phyloP scores from a whole-genome alignment of 1,140 invertebrate species.

The Hyphantria cunea region DNA sequence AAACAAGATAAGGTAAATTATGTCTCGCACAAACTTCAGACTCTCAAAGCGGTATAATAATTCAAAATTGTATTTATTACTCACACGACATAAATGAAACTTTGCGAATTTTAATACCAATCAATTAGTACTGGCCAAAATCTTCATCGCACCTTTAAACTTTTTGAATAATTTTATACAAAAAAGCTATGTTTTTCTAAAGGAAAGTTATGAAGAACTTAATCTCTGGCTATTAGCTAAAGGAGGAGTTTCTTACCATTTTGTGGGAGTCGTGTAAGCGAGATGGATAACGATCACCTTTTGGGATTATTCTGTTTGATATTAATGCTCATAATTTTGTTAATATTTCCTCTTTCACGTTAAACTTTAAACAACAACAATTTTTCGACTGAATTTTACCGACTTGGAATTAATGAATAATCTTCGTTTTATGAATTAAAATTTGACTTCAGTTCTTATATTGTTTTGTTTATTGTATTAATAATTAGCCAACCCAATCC shows the following conservation, averaged over 20 bases:
- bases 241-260: slow-evolving; percentile 29
- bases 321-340: slow-evolving; percentile 22
- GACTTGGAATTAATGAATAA: too few relatives aligned
- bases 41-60: slow-evolving; percentile 3
- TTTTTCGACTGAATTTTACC: too few relatives aligned
- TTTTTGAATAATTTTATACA: slow-evolving; percentile 72
- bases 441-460: too few relatives aligned
- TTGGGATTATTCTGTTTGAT: slow-evolving; percentile 7
- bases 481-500: too few relatives aligned
- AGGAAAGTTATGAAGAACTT: slow-evolving; percentile 55
- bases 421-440: too few relatives aligned
- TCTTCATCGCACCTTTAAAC: slow-evolving; percentile 47
- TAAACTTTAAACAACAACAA: too few relatives aligned
- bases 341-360: background rate
- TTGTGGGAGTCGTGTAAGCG: slow-evolving; percentile 19
- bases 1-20: slow-evolving; percentile 19
- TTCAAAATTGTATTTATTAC: slow-evolving; percentile 13
- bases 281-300: slow-evolving; percentile 20
- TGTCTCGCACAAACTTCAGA: slow-evolving; percentile 11
- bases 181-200: slow-evolving; percentile 66
- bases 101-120: slow-evolving; percentile 44
- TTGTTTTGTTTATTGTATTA: too few relatives aligned
- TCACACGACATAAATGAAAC: background rate
- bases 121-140: slow-evolving; percentile 59
- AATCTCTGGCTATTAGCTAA: slow-evolving; percentile 60